A percentile compares a stretch with the other conserved stretches of the same genome.
phyloP scores from a whole-genome alignment of 2,113 vertebrate genomes.

The Montifringilla adamsi region DNA sequence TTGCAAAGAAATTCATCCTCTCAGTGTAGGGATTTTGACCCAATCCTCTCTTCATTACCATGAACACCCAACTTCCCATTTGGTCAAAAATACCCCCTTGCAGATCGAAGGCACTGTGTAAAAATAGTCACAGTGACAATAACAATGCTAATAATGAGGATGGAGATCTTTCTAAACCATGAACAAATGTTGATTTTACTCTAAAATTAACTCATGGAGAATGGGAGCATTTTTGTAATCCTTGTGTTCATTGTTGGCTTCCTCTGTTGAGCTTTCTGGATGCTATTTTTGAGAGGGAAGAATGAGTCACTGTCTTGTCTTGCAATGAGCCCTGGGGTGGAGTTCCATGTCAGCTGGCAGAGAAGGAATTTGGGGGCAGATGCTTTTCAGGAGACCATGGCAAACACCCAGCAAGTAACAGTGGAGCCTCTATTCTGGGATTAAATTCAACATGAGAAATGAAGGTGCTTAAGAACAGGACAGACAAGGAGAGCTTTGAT shows the following conservation, averaged over 20 bases:
- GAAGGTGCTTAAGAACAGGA: neutral
- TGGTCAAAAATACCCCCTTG: neutral
- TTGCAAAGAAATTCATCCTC: neutral
- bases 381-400: neutral
- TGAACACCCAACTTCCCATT: neutral
- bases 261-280: neutral
- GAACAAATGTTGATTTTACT: neutral
- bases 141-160: neutral
- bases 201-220: constrained; percentile 26
- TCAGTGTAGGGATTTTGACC: neutral
- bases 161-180: neutral
- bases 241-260: neutral
- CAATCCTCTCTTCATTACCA: neutral
- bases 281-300: neutral
- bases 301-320: constrained; percentile 3
- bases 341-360: neutral
- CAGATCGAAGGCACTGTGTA: neutral
- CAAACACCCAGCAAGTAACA: neutral
- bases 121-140: neutral
- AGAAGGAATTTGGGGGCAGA: neutral
- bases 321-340: neutral
- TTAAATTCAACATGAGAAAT: neutral
- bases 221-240: neutral
- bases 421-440: neutral
- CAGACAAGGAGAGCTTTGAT: neutral